Base-by-base conservation (phyloP, 2,113 vertebrate species). In the Megaleporinus macrocephalus region DNA sequence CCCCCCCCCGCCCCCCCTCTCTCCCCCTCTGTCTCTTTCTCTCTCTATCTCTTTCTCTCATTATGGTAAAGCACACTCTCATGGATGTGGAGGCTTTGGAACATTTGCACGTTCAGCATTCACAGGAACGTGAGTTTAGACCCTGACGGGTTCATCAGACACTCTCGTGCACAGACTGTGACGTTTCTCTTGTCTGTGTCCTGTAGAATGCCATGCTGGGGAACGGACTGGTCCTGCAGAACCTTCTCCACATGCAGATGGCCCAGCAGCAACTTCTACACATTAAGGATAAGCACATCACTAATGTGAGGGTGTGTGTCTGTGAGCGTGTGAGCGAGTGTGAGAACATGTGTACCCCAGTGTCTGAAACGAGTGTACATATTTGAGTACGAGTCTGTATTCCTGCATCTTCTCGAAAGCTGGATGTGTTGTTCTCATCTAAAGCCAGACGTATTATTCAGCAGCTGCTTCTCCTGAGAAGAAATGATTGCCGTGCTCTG, bases 181-280 rank as follows among this genome's bases (percentile, higher is more conserved):
- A 71, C 36, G 1, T 71, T 78, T 70, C 84, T 86, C 49, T 79
- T 0, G 75, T 62, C 27, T 16, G 9, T 57, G 75, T 73, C 13
- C 44, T 88, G 80, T 93, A 99, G 97, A 94, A 76, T n/a, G 94
- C 96, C 9, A 81, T 95, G 87, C 87, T 97, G 81, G 95, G 96
- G 78, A 96, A 91, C 53, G 86, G 92, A 83, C 88, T 97, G 4
- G 88, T 98, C 85, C 94, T 99, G 55, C 97, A 97, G 93, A 98
- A 95, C 89, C 95, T 96, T 26, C 87, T 96, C 75, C 95, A 95
- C 57, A 93, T 97, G 74, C 94, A 97, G 24, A 83, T 96, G 91
- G 94, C 96, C 0, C 97, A 97, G 86, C 96, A 97, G 75, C 97
- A 96, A 18, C 93, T 98, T 49, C 87, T 97, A 69, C 96, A 97